Evolutionary conservation across 2,888 invertebrate species (phyloP).

Genomic region (Teinopalpus imperialis): DNA sequence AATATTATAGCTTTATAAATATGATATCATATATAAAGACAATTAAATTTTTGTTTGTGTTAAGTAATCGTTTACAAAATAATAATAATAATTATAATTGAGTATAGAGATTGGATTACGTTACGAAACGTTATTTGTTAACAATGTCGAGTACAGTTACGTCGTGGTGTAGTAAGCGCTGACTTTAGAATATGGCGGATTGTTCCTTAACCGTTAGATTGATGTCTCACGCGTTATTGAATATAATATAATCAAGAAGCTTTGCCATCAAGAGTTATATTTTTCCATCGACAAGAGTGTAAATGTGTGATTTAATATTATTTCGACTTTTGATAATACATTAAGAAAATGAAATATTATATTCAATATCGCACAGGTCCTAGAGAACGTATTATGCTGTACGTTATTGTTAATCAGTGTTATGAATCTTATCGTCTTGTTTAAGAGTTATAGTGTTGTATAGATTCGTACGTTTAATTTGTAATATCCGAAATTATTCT

Average conservation of each 20-base stretch:
- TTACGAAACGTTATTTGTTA: too few relatives aligned
- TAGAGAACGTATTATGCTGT: slow-evolving; percentile 68
- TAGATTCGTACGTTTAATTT: slow-evolving; percentile 78
- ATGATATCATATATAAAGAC: too few relatives aligned
- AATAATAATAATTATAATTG: too few relatives aligned
- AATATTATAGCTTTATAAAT: too few relatives aligned
- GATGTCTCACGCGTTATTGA: slow-evolving; percentile 54
- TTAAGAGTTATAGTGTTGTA: slow-evolving; percentile 80
- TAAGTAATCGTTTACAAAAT: too few relatives aligned
- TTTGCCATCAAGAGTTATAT: background rate
- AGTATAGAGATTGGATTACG: too few relatives aligned
- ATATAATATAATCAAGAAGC: slow-evolving; percentile 46
- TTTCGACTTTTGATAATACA: too few relatives aligned
- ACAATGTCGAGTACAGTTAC: slow-evolving; percentile 49
- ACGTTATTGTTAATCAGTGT: slow-evolving; percentile 79
- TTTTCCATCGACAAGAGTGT: too few relatives aligned
- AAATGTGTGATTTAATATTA: too few relatives aligned
- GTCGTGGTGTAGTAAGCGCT: slow-evolving; percentile 68
- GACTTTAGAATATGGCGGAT: slow-evolving; percentile 71
- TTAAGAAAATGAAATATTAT: slow-evolving; percentile 49
- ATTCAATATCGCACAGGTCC: slow-evolving; percentile 59
- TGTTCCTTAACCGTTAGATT: slow-evolving; percentile 73
- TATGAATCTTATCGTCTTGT: slow-evolving; percentile 78
- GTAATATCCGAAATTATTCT: slow-evolving; percentile 77
- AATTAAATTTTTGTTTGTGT: too few relatives aligned